phyloP scores from a whole-genome alignment of 1,140 invertebrate genomes.

The Drosophila funebris region DNA sequence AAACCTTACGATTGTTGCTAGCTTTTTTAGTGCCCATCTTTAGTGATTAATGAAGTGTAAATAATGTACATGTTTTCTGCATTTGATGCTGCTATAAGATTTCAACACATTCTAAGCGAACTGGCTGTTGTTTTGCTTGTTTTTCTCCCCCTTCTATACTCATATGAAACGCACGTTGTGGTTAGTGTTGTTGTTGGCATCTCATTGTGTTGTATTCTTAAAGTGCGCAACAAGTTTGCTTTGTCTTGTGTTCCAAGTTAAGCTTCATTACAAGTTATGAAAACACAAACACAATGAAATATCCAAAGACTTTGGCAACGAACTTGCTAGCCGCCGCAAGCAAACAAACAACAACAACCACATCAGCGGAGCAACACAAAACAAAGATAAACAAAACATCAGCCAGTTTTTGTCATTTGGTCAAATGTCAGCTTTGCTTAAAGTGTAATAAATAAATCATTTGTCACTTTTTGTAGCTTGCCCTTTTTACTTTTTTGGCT shows the following conservation, averaged over 20 bases:
- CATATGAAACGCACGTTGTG: slow-evolving; percentile 1
- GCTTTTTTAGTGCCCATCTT: slow-evolving; percentile 65
- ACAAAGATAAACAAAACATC: slow-evolving; percentile 41
- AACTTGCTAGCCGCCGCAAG: slow-evolving; percentile 51
- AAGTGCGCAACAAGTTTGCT: slow-evolving; percentile 45
- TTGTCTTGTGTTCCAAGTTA: slow-evolving; percentile 18
- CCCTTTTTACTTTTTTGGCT: slow-evolving; percentile 15
- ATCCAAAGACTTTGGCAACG: slow-evolving; percentile 76
- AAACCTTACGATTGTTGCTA: slow-evolving; percentile 53
- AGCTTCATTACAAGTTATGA: slow-evolving; percentile 50
- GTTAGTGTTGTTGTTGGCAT: slow-evolving; percentile 23
- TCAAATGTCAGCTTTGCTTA: slow-evolving; percentile 69
- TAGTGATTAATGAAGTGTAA: slow-evolving; percentile 80
- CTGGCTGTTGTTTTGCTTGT: slow-evolving; percentile 20
- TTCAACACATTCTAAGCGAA: slow-evolving; percentile 76
- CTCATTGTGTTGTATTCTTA: slow-evolving; percentile 43
- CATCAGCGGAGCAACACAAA: neutral
- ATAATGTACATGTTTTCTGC: slow-evolving; percentile 73
- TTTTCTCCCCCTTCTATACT: slow-evolving; percentile 3
- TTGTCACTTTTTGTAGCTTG: slow-evolving; percentile 51
- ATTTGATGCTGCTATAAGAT: slow-evolving; percentile 52
- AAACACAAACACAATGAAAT: slow-evolving; percentile 28
- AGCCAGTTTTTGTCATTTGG: slow-evolving; percentile 53
- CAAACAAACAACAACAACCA: slow-evolving; percentile 1
- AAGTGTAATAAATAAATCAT: slow-evolving; percentile 68